Evolutionary conservation across 1,140 invertebrate species (phyloP).

Genomic region (Tetraneura akinire): DNA sequence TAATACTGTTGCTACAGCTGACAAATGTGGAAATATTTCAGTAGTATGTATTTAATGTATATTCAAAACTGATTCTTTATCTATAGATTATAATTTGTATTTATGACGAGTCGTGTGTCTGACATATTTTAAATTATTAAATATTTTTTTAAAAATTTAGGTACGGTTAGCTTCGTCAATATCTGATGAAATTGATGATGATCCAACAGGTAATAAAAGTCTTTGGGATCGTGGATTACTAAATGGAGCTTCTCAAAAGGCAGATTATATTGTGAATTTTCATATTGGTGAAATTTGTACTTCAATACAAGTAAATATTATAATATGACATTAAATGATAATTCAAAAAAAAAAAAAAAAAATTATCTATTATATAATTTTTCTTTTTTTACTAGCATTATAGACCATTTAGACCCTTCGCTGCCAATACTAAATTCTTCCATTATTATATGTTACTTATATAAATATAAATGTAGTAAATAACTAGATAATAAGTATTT

Average conservation of each 20-base stretch:
- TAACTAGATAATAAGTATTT: too few relatives aligned
- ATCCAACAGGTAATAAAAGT: constrained; percentile 97
- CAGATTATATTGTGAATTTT: constrained; percentile 88
- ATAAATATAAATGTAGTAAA: too few relatives aligned
- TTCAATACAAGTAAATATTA: constrained; percentile 68
- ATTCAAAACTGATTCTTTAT: background rate
- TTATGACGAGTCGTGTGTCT: too few relatives aligned
- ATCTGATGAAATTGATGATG: constrained; percentile 97
- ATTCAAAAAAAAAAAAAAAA: too few relatives aligned
- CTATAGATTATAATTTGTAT: too few relatives aligned
- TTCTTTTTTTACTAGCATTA: too few relatives aligned
- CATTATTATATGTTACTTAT: too few relatives aligned
- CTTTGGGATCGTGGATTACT: constrained; percentile 96
- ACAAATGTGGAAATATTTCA: constrained; percentile 98
- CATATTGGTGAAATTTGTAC: constrained; percentile 95
- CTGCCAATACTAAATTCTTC: too few relatives aligned
- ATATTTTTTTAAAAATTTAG: constrained; percentile 59
- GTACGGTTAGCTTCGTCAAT: constrained; percentile 84
- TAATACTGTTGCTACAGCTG: constrained; percentile 92
- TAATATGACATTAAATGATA: too few relatives aligned
- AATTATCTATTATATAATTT: background rate
- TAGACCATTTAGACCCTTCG: too few relatives aligned
- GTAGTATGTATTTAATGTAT: constrained; percentile 66
- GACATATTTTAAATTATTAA: constrained; percentile 3
- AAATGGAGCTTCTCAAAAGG: constrained; percentile 97